Conservation (phyloP, 2,888 invertebrate genomes). For the Hydriomena furcata region DNA sequence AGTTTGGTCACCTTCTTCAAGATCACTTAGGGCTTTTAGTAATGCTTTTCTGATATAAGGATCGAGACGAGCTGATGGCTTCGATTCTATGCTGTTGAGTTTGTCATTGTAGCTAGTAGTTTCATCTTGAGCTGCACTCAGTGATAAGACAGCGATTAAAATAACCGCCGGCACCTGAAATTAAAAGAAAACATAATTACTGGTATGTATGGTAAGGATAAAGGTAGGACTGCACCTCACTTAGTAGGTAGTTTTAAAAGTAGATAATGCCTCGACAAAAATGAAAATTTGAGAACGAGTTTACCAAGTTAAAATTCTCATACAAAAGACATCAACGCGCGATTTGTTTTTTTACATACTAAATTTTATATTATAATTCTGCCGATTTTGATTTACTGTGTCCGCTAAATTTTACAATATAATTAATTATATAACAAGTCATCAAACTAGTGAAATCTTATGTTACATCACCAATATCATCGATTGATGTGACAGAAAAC, state of each 20-base stretch:
- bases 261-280: too few species aligned
- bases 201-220: too few species aligned
- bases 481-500: neutral
- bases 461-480: conserved; percentile 5
- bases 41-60: conserved; percentile 89
- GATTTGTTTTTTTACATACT: neutral
- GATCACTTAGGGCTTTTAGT: conserved; percentile 88
- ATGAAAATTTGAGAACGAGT: too few species aligned
- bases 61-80: conserved; percentile 86
- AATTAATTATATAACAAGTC: too few species aligned
- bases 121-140: conserved; percentile 57
- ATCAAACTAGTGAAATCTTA: neutral
- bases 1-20: conserved; percentile 85
- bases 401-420: too few species aligned
- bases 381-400: too few species aligned
- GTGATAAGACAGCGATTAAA: conserved; percentile 52
- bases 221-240: too few species aligned
- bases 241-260: too few species aligned
- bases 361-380: too few species aligned
- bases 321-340: conserved; percentile 22
- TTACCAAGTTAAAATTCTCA: neutral
- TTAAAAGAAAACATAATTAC: conserved; percentile 25
- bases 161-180: conserved; percentile 62
- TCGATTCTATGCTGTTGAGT: conserved; percentile 69
- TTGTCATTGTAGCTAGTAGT: conserved; percentile 59